Percentiles rank a stretch among this genome's conserved stretches.
These are phyloP conservation scores for Takifugu ocellatus DNA, from an alignment of 2,797 vertebrate species.

Conservation along the genomic window DNA sequence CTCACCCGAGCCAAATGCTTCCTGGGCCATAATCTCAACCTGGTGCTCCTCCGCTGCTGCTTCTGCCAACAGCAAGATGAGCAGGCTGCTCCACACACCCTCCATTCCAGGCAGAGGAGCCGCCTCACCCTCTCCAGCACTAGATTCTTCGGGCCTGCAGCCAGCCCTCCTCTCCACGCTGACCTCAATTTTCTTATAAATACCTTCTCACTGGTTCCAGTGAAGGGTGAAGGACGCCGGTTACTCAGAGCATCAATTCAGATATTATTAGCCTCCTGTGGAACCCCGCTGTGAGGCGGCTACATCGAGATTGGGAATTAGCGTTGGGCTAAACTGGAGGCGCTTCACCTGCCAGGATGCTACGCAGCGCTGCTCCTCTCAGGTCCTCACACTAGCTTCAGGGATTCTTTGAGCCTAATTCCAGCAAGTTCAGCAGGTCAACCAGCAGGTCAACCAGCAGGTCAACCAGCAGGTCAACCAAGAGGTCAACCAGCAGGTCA, in stretches of 20 bases:
- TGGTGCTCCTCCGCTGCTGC: conserved; percentile 65
- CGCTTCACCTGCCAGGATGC: too few species aligned
- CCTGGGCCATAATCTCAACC: conserved; percentile 76
- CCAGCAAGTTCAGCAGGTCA: too few species aligned
- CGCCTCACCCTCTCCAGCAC: too few species aligned
- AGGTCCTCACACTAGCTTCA: too few species aligned
- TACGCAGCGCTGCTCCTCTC: too few species aligned
- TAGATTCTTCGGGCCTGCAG: conserved; percentile 9
- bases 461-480: too few species aligned
- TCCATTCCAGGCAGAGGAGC: not conserved
- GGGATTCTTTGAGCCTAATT: too few species aligned
- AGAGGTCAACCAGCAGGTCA: too few species aligned
- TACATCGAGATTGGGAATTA: not conserved
- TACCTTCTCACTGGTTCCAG: conserved; percentile 54
- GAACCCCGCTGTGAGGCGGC: conserved; percentile 39
- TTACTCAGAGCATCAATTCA: conserved; percentile 60
- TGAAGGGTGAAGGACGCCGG: conserved; percentile 65
- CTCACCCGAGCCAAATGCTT: conserved; percentile 72
- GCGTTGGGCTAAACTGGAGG: too few species aligned
- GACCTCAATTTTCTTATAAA: conserved; percentile 73
- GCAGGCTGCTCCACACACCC: conserved; percentile 58
- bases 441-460: too few species aligned
- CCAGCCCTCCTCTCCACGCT: conserved; percentile 59
- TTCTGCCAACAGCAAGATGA: conserved; percentile 72
- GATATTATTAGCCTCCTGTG: conserved; percentile 58